Evolutionary conservation across 2,113 vertebrate genomes (phyloP).

Genomic region (Cheilinus undulatus): DNA sequence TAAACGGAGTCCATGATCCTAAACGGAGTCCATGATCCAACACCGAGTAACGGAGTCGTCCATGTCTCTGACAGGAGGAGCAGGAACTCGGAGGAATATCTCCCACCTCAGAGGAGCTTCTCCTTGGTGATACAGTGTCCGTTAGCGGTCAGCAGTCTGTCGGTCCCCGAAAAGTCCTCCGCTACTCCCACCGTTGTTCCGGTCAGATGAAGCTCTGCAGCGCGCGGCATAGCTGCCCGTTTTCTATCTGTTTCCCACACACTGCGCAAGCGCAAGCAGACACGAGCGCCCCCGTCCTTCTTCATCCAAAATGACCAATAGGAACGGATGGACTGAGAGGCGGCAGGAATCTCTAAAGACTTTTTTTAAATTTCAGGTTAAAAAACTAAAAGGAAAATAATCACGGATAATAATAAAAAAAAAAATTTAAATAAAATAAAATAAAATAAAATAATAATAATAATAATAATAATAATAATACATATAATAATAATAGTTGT

Average conservation of each 20-base stretch:
- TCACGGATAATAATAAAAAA: background rate
- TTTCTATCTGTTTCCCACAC: constrained; percentile 79
- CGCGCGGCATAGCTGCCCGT: constrained; percentile 83
- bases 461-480: no score
- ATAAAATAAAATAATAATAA: no score
- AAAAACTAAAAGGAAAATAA: background rate
- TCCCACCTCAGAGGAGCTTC: constrained; percentile 32
- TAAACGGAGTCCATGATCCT: no score
- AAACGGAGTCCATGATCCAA: constrained; percentile 74
- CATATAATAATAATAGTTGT: no score
- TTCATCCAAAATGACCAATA: constrained; percentile 14
- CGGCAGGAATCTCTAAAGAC: background rate
- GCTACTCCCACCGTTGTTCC: constrained; percentile 65
- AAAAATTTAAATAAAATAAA: background rate
- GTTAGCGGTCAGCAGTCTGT: constrained; percentile 64
- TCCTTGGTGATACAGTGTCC: constrained; percentile 51
- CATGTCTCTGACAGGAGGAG: constrained; percentile 41
- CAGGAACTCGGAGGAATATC: constrained; percentile 16
- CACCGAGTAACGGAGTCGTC: no score
- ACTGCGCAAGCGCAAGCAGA: constrained; percentile 78
- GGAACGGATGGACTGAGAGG: background rate
- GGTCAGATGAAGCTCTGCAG: constrained; percentile 74
- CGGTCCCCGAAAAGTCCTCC: constrained; percentile 74
- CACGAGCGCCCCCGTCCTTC: constrained; percentile 19
- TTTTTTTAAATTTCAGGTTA: background rate